A percentile compares a stretch with the other conserved stretches of the same genome.
Evolutionary conservation across 1,140 invertebrate species (phyloP).

Genomic region (Pseudomyrmex sp.): DNA sequence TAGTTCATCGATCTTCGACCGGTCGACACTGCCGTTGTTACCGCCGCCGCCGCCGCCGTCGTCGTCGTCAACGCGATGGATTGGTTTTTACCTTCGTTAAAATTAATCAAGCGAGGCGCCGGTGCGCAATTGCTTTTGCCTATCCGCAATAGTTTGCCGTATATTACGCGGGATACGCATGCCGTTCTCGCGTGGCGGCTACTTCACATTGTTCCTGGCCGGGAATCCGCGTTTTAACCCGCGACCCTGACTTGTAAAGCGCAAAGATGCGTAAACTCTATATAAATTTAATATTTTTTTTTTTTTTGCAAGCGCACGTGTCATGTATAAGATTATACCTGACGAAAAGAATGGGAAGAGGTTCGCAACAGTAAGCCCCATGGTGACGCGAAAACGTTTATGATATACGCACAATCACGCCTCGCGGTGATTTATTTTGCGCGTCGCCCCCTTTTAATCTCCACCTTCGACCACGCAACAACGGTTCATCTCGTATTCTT

Average conservation of each 20-base stretch:
- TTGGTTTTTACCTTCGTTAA: slow-evolving; percentile 55
- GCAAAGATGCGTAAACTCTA: background rate
- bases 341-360: slow-evolving; percentile 10
- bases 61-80: slow-evolving; percentile 19
- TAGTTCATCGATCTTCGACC: slow-evolving; percentile 63
- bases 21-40: slow-evolving; percentile 5
- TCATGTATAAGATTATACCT: background rate
- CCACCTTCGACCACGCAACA: slow-evolving; percentile 1
- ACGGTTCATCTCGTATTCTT: slow-evolving; percentile 38
- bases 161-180: slow-evolving; percentile 30
- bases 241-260: no score
- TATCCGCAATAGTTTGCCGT: slow-evolving; percentile 36
- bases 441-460: slow-evolving; percentile 11
- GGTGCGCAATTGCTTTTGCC: slow-evolving; percentile 49
- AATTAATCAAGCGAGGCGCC: slow-evolving; percentile 41
- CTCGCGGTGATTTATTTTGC: slow-evolving; percentile 15
- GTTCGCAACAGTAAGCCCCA: background rate
- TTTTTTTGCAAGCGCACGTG: background rate
- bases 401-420: slow-evolving; percentile 20
- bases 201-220: background rate
- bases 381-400: slow-evolving; percentile 14
- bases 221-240: background rate
- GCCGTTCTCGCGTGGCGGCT: background rate
- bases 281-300: background rate
- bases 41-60: background rate